Base-by-base conservation (phyloP, 2,113 vertebrate species). In the Meleagris gallopavo region DNA sequence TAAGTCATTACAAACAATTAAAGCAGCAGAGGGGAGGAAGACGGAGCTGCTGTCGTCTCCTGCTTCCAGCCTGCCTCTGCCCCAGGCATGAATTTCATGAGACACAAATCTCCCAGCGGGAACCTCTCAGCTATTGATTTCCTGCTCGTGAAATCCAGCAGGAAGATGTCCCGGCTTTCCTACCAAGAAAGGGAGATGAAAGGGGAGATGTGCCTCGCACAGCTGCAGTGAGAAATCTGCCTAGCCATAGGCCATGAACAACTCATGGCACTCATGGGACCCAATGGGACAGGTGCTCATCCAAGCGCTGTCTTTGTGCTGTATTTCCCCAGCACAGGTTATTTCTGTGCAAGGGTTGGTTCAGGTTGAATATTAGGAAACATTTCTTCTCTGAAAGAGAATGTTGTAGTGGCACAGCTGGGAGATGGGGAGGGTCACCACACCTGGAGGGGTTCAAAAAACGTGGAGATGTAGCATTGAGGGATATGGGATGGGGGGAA, bases 1-100 rank as follows among this genome's bases (percentile, higher is more conserved):
- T 94, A 93, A 95, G 90, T 93, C 93, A 89, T 95, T 95, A 93
- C 66, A 88, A 93, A 93, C 91, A 91, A 91, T 94, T 96, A 96
- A 91, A 90, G 79, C 72, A 93, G 76, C 82, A 61, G 77, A 97
- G 94, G 65, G 38, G 52, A 91, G 8, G 76, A 78, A 24, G 79
- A 34, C 1, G 2, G 69, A 7, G 3, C 21, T 27, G 11, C 24
- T 27, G 11, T 55, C 13, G 0, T 74, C 86, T 77, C 75, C 74
- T 85, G 86, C 38, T 82, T 72, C 74, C 62, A 70, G 45, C n/a
- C 57, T 40, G 45, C 34, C 46, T 69, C 60, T 77, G 90, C 45
- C 72, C 48, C 15, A 0, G 2, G 85, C 88, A 67, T 17, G 32
- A 93, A 86, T 79, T 79, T 90, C 85, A 96, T 73, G 69, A 95